phyloP scores from a whole-genome alignment of 2,888 invertebrate genomes.

The Rhagonycha lutea region DNA sequence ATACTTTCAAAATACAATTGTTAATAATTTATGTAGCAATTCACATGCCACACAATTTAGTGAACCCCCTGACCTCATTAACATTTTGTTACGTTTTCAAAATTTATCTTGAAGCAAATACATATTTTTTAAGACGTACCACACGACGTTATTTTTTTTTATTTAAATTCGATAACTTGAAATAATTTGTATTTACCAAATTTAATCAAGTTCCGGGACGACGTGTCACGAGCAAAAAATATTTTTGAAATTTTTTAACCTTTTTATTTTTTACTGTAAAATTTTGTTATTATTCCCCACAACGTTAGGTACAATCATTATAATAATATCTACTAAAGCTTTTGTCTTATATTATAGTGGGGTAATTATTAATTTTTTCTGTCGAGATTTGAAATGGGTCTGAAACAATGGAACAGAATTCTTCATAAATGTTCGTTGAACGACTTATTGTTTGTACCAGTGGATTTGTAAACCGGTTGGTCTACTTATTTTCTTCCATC shows the following conservation, averaged over 20 bases:
- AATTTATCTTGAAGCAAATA: not conserved
- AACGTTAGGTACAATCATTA: not conserved
- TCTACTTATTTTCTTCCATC: not conserved
- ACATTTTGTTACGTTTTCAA: not conserved
- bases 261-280: not conserved
- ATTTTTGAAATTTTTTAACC: not conserved
- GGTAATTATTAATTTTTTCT: not conserved
- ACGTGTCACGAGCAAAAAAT: not conserved
- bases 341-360: not conserved
- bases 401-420: not conserved
- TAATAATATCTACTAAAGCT: not conserved
- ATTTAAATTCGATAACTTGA: not conserved
- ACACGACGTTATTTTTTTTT: no score
- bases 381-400: not conserved
- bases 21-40: not conserved
- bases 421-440: not conserved
- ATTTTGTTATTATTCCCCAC: not conserved
- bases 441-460: not conserved
- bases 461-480: not conserved
- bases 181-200: not conserved
- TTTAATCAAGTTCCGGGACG: no score
- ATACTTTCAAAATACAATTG: not conserved
- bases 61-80: not conserved
- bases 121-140: not conserved
- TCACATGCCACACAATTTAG: not conserved